Percentiles rank a stretch among this genome's conserved stretches.
Conservation (phyloP, 2,113 vertebrate species). For the Corythoichthys haematopterus region DNA sequence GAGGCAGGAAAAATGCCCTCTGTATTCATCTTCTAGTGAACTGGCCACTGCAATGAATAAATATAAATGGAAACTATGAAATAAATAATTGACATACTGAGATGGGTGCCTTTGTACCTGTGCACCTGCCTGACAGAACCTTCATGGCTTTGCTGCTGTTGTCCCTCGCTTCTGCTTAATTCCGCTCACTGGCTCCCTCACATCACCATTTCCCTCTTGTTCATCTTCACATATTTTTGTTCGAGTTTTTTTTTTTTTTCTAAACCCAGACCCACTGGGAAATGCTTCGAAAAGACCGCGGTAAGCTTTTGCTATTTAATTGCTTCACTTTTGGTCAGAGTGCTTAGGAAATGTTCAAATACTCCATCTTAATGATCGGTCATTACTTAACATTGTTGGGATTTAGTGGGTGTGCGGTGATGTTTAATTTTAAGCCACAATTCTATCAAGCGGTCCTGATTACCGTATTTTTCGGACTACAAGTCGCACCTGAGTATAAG, state of each 20-base stretch:
- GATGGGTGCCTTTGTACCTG: constrained; percentile 36
- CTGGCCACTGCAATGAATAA: constrained; percentile 35
- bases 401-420: constrained; percentile 3
- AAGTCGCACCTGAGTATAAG: no score
- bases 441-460: neutral
- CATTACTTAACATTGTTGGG: constrained; percentile 6
- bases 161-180: constrained; percentile 20
- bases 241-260: constrained; percentile 55
- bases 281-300: constrained; percentile 20
- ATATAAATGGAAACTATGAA: constrained; percentile 30
- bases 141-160: neutral
- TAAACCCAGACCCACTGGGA: constrained; percentile 36
- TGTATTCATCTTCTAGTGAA: constrained; percentile 22
- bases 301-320: constrained; percentile 36
- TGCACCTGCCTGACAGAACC: constrained; percentile 25
- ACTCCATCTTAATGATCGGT: constrained; percentile 27
- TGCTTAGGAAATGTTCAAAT: constrained; percentile 45
- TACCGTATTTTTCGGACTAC: no score
- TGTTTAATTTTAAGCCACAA: neutral
- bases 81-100: constrained; percentile 54
- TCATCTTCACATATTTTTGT: constrained; percentile 36
- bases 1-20: constrained; percentile 22
- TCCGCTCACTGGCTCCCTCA: constrained; percentile 23
- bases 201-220: constrained; percentile 28
- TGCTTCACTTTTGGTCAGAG: constrained; percentile 37